These are phyloP conservation scores for Amaurobius ferox DNA, from an alignment of 2,888 invertebrate genomes.

Conservation along the genomic window DNA sequence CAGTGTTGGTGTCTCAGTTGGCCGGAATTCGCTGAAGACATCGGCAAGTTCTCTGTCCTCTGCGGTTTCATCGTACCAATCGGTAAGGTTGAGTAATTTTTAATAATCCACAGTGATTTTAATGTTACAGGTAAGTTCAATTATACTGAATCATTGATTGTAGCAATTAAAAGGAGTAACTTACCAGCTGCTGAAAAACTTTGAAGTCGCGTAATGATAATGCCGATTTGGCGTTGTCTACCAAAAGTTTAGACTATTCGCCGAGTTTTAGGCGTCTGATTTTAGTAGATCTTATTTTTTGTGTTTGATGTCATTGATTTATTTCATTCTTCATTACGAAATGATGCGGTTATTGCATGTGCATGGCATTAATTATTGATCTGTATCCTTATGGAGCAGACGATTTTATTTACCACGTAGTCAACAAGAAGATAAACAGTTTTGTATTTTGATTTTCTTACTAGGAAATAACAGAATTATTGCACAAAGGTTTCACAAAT, in stretches of 20 bases:
- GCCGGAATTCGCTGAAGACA: slow-evolving; percentile 49
- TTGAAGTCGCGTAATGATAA: background rate
- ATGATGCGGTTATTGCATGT: no score
- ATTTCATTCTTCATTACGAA: no score
- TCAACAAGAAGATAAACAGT: no score
- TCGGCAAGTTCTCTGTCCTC: slow-evolving; percentile 10
- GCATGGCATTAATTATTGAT: background rate
- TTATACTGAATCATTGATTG: background rate
- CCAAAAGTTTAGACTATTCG: background rate
- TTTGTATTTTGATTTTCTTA: no score
- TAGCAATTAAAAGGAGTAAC: background rate
- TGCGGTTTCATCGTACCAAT: background rate
- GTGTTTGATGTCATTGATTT: no score
- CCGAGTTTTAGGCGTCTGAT: background rate
- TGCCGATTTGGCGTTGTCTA: background rate
- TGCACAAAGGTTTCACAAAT: no score
- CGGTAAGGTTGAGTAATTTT: background rate
- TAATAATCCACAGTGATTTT: background rate
- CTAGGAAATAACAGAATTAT: no score
- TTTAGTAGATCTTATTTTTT: no score
- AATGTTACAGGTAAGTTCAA: background rate
- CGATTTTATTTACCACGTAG: no score
- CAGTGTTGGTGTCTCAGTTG: slow-evolving; percentile 29
- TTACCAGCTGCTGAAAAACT: background rate
- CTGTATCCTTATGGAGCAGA: no score